Evolutionary conservation across 1,140 invertebrate species (phyloP).

Genomic region (Diabrotica undecimpunctata): DNA sequence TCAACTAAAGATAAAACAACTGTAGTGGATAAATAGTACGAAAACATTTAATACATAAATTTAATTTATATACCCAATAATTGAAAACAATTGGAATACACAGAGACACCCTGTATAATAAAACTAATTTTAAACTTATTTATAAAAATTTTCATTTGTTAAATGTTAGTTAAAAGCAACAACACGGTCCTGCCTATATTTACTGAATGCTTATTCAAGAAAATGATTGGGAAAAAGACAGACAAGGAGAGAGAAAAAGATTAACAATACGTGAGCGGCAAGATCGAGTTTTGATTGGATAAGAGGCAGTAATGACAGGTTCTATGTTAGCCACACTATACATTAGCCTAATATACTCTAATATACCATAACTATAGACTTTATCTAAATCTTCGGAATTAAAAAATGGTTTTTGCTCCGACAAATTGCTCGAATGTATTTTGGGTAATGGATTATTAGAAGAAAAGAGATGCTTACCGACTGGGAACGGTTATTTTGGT

Average conservation of each 20-base stretch:
- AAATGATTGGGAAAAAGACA: slow-evolving; percentile 10
- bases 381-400: slow-evolving; percentile 25
- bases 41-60: no score
- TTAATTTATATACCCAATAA: no score
- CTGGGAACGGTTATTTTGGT: neutral
- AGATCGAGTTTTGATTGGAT: slow-evolving; percentile 28
- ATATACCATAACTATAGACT: slow-evolving; percentile 28
- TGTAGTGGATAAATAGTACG: no score
- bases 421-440: slow-evolving; percentile 22
- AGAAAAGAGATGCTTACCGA: neutral
- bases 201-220: slow-evolving; percentile 11
- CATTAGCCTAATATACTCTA: slow-evolving; percentile 30
- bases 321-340: slow-evolving; percentile 32
- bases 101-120: no score
- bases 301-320: slow-evolving; percentile 25
- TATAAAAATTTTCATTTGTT: no score
- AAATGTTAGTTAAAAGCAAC: no score
- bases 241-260: slow-evolving; percentile 16
- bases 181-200: slow-evolving; percentile 14
- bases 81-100: no score
- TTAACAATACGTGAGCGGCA: slow-evolving; percentile 19
- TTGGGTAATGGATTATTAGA: slow-evolving; percentile 15
- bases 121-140: no score
- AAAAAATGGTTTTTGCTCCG: slow-evolving; percentile 20
- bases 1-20: no score